Evolutionary conservation across 2,797 vertebrate species (phyloP), one percentile per base, ranked within the genome.

Genomic region (Corythornis leucogaster): DNA sequence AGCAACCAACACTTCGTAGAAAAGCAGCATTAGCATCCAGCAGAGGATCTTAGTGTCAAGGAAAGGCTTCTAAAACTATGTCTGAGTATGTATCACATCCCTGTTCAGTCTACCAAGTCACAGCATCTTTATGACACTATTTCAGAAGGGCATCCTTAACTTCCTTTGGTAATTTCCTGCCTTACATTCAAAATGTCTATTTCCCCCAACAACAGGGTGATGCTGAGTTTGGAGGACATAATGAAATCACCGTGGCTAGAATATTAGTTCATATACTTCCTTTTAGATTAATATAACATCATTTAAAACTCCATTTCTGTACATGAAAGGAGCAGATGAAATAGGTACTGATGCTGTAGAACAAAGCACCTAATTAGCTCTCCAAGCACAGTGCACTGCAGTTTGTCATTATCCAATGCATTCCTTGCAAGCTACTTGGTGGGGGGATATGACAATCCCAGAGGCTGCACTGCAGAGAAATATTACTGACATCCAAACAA

Each of bases 281-380:
- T 92, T 86, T 83, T 43, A 71, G 80, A 74, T n/a, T 25, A 28
- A 53, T 28, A 33, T 30, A 75, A 25, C 13, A 31, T 59, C 73
- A 75, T 40, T 59, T 83, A 83, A 73, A 85, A 80, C 24, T 78
- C 40, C 38, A 54, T 31, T 84, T 79, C 85, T 66, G 58, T 20
- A 70, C 43, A 48, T 50, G 53, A 62, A 76, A 54, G 54, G 31
- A 79, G 31, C 25, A 70, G 21, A 48, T 59, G n/a, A 73, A 89
- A 75, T 22, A 74, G 2, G 20, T 40, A 77, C 25, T 58, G 54
- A 85, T 45, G 53, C 42, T 89, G 68, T 75, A 75, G 78, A 93
- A 91, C 68, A 93, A 95, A 92, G 90, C 48, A 88, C 21, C 61
- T 95, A 92, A 94, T 95, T 93, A 95, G 90, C 71, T 93, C 85